Conservation (phyloP, 2,797 vertebrate genomes). For the Anableps anableps region DNA sequence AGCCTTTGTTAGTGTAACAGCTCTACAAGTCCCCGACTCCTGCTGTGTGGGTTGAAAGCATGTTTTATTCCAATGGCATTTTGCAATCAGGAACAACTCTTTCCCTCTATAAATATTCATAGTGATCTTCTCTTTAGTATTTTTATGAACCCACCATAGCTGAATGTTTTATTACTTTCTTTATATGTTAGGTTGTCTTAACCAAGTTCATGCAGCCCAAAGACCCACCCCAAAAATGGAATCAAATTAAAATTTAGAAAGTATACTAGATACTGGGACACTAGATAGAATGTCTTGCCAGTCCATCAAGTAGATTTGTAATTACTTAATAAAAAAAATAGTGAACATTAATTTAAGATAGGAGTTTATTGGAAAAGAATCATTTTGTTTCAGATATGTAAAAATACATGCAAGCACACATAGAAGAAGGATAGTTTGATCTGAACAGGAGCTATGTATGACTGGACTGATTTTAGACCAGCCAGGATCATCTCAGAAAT, state of each 20-base stretch:
- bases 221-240: background rate
- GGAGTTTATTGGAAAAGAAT: background rate
- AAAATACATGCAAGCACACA: background rate
- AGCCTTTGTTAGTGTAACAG: conserved; percentile 47
- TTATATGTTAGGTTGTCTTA: background rate
- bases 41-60: conserved; percentile 44
- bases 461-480: background rate
- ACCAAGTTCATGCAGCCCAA: background rate
- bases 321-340: background rate
- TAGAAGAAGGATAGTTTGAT: background rate
- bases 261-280: background rate
- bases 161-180: background rate
- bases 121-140: conserved; percentile 19
- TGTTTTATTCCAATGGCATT: conserved; percentile 19
- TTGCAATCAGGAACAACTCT: conserved; percentile 9
- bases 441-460: background rate
- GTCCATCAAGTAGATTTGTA: background rate
- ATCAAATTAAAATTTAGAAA: background rate
- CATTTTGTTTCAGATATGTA: background rate
- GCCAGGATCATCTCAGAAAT: background rate
- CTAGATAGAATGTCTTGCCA: background rate
- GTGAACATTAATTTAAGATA: background rate
- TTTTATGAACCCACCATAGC: conserved; percentile 2
- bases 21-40: conserved; percentile 20
- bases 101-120: conserved; percentile 22